phyloP scores from a whole-genome alignment of 2,113 vertebrate genomes.

The Collichthys lucidus region DNA sequence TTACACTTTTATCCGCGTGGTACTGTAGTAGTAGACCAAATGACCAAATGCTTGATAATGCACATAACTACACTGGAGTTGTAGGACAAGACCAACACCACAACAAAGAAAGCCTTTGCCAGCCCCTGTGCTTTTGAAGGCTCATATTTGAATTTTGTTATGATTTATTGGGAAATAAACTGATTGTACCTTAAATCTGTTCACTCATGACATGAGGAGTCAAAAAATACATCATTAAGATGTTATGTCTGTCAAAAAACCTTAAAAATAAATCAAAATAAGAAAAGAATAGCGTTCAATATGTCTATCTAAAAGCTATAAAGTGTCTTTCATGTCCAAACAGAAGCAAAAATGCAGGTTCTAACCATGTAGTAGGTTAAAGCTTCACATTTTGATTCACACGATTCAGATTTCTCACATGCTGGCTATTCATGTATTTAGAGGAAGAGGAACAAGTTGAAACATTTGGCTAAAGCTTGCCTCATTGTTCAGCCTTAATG shows the following conservation, averaged over 20 bases:
- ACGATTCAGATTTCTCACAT: not conserved
- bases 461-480: not conserved
- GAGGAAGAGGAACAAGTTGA: not conserved
- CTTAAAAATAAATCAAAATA: not conserved
- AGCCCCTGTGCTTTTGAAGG: not conserved
- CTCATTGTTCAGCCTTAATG: not conserved
- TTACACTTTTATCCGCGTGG: not conserved
- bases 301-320: not conserved
- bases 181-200: not conserved
- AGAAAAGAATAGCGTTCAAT: not conserved
- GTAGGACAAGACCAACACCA: not conserved
- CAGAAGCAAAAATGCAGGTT: slow-evolving; percentile 3
- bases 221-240: not conserved
- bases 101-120: not conserved
- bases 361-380: not conserved
- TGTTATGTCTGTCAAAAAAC: not conserved
- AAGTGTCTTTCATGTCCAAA: not conserved
- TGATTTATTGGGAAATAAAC: not conserved
- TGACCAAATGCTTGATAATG: not conserved
- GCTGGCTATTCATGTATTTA: slow-evolving; percentile 18
- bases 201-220: not conserved
- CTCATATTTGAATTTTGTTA: not conserved
- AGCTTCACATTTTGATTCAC: not conserved
- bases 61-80: not conserved
- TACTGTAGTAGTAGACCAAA: not conserved